A percentile compares a stretch with the other conserved stretches of the same genome.
These are phyloP conservation scores for Microchrysa polita DNA, from an alignment of 2,888 invertebrate species.

Conservation along the genomic window DNA sequence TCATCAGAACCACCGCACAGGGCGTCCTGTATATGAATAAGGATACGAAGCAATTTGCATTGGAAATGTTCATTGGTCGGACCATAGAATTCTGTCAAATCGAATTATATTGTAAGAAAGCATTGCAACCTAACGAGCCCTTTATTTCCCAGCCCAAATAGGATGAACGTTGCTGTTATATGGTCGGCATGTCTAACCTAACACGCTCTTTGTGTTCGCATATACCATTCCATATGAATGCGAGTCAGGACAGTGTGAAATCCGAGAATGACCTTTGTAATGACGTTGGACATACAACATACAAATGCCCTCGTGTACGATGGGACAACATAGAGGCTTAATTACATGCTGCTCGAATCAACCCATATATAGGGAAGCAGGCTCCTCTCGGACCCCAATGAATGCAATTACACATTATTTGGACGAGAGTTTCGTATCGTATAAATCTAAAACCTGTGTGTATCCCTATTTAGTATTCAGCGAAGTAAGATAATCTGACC, in stretches of 20 bases:
- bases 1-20: background rate
- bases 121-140: background rate
- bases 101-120: slow-evolving; percentile 2
- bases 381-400: too few relatives aligned
- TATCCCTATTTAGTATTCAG: background rate
- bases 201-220: background rate
- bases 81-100: background rate
- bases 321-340: background rate
- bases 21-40: too few relatives aligned
- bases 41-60: background rate
- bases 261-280: slow-evolving; percentile 1
- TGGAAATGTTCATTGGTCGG: background rate
- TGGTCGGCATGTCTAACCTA: background rate
- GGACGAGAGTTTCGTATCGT: too few relatives aligned
- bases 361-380: background rate
- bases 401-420: too few relatives aligned
- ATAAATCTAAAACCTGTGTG: background rate
- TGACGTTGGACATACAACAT: background rate
- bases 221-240: too few relatives aligned
- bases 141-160: too few relatives aligned
- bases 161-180: too few relatives aligned
- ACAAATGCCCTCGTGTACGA: background rate
- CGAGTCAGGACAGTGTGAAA: background rate
- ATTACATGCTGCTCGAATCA: background rate
- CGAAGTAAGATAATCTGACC: slow-evolving; percentile 4